A percentile compares a stretch with the other conserved stretches of the same genome.
These are phyloP conservation scores for Synergus laeviventris DNA, from an alignment of 2,888 invertebrate species.

Conservation along the genomic window DNA sequence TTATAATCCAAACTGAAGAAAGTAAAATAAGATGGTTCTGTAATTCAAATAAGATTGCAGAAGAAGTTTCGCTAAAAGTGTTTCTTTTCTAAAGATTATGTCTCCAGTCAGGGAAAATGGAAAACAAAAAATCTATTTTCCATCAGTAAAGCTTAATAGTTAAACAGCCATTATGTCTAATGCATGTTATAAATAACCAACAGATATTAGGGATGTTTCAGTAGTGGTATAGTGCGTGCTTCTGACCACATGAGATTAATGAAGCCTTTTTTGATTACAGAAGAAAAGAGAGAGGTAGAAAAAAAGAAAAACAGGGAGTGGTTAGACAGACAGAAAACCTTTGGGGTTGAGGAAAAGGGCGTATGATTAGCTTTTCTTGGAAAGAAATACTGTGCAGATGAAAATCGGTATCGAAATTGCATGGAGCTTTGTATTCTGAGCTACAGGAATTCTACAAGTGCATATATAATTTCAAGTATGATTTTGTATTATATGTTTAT, in stretches of 20 bases:
- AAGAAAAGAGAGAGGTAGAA: conserved; percentile 22
- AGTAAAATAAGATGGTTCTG: background rate
- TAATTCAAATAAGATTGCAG: background rate
- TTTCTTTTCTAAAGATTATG: background rate
- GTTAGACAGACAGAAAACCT: background rate
- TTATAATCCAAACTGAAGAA: background rate
- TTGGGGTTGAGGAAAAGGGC: conserved; percentile 16
- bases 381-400: conserved; percentile 44
- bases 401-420: conserved; percentile 50
- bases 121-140: background rate
- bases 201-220: background rate
- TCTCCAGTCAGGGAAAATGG: background rate
- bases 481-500: background rate
- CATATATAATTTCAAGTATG: background rate
- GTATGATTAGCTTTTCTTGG: conserved; percentile 48
- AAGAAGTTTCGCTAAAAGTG: background rate
- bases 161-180: background rate
- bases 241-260: conserved; percentile 43
- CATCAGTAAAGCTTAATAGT: background rate
- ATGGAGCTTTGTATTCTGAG: conserved; percentile 47
- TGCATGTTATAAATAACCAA: background rate
- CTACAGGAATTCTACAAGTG: background rate
- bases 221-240: conserved; percentile 44
- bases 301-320: conserved; percentile 32
- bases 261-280: conserved; percentile 48